Evolutionary conservation across 2,113 vertebrate species (phyloP), one percentile per base, ranked within the genome.

Genomic region (Albula glossodonta): DNA sequence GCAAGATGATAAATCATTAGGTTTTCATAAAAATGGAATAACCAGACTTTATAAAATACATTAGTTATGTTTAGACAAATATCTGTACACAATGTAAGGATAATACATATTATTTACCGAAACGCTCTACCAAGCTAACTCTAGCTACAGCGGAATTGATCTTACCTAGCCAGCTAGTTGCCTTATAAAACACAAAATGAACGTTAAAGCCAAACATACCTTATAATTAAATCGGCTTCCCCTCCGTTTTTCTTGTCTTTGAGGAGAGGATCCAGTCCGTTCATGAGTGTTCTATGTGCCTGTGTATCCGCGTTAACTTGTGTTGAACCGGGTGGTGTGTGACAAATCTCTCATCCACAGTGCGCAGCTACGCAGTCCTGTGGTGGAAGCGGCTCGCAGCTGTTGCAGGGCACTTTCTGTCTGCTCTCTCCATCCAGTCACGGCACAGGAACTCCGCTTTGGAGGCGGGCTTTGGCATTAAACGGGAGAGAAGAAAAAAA

Each of bases 231-330:
- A 88, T 90, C 88, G 84, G 85, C 88, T 90, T 80, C 87, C 86
- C 86, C 81, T 48, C 82, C 31, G 91, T 86, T 90, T 86, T 89
- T 86, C 90, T 66, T 88, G 91, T 89, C 92, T 86, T 86, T 87
- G 84, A 87, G 86, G 82, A 66, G 89, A 87, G 89, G 90, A 91
- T 92, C 92, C 89, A 87, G 89, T 89, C 84, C 89, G 90, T 60
- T 92, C 94, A 92, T 94, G 90, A 88, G 91, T 88, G 82, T 86
- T 90, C 70, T 85, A 87, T 82, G 89, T 88, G 86, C 78, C 87
- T 51, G 70, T 77, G 80, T 86, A 88, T 92, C 89, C 89, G 89
- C 82, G 89, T 88, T 87, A 85, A 57, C 83, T 80, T 70, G 87
- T 92, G 89, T 81, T 56, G 78, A 74, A 77, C 84, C 87, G 87